Evolutionary conservation across 1,140 invertebrate genomes (phyloP).

Genomic region (honey bee (Apis mellifera)): Amel_HAv3.1 CM009934.2:13350501-13351000

Average conservation of each 20-base stretch:
- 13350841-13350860: conserved; percentile 69
- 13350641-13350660: neutral
- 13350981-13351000: neutral
- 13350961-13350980: conserved; percentile 28
- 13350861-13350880: conserved; percentile 76
- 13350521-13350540: no score
- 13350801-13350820: conserved; percentile 58
- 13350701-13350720: conserved; percentile 36
- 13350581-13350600: no score
- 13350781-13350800: conserved; percentile 1
- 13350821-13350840: conserved; percentile 40
- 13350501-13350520: no score
- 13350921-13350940: neutral
- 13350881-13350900: conserved; percentile 71
- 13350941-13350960: neutral
- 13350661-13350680: no score
- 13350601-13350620: no score
- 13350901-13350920: conserved; percentile 43
- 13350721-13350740: conserved; percentile 18
- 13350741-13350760: conserved; percentile 10
- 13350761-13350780: neutral
- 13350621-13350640: neutral
- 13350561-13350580: no score
- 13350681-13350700: conserved; percentile 46
- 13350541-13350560: no score